Conservation (phyloP, 1,140 invertebrate genomes). For the Drosophila mauritiana region DNA sequence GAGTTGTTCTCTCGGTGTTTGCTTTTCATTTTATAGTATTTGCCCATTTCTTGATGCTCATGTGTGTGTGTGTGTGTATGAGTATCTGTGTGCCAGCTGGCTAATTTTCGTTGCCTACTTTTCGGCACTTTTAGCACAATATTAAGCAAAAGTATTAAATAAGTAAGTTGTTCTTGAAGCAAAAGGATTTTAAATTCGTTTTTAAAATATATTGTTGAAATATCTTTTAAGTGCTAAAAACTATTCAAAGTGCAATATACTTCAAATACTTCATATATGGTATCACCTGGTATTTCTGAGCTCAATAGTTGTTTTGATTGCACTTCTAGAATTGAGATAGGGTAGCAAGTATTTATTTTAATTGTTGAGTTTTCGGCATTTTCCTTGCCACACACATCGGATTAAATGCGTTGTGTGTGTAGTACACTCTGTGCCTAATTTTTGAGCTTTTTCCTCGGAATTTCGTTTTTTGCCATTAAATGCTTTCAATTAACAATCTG, state of each 20-base stretch:
- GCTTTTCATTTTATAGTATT: slow-evolving; percentile 65
- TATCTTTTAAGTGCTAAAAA: too few species aligned
- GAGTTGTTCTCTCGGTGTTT: slow-evolving; percentile 36
- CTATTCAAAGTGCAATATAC: too few species aligned
- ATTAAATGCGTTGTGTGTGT: neutral
- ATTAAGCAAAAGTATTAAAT: neutral
- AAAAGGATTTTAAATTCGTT: neutral
- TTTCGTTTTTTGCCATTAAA: slow-evolving; percentile 44
- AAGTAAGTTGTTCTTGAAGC: neutral
- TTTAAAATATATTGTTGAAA: too few species aligned
- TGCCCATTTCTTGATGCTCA: slow-evolving; percentile 15
- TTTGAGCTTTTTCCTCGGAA: neutral
- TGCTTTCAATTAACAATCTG: slow-evolving; percentile 76
- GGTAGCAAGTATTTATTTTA: neutral
- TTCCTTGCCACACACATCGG: neutral
- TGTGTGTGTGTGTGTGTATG: slow-evolving; percentile 12
- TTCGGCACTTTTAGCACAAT: neutral
- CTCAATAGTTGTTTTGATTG: too few species aligned
- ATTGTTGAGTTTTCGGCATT: neutral
- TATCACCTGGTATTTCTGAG: too few species aligned
- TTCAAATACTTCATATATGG: too few species aligned
- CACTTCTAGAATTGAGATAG: too few species aligned
- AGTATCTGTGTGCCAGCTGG: neutral
- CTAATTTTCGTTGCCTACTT: slow-evolving; percentile 14
- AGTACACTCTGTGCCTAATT: slow-evolving; percentile 10